These are phyloP conservation scores for Heterotis niloticus DNA, from an alignment of 2,113 vertebrate genomes.

Conservation along the genomic window DNA sequence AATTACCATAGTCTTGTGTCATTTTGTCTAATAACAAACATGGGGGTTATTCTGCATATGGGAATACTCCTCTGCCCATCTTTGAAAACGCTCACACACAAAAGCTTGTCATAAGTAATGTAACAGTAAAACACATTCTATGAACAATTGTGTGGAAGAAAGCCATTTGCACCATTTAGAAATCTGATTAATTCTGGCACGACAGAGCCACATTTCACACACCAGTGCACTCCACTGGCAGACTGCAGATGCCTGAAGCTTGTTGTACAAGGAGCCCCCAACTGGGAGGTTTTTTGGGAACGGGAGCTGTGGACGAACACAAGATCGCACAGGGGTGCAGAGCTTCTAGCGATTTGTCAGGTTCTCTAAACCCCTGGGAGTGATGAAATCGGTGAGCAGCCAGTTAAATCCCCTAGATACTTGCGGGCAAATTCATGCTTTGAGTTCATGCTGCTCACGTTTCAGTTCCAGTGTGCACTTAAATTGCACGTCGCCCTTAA, in stretches of 20 bases:
- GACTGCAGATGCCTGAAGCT: neutral
- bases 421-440: neutral
- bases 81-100: neutral
- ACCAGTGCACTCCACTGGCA: neutral
- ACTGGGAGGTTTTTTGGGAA: neutral
- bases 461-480: too few species aligned
- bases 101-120: neutral
- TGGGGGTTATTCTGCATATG: too few species aligned
- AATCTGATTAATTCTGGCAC: conserved; percentile 13
- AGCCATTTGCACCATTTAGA: neutral
- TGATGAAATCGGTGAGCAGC: neutral
- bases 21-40: too few species aligned
- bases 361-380: neutral
- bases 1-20: neutral
- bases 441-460: neutral
- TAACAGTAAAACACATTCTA: neutral
- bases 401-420: neutral
- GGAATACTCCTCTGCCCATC: too few species aligned
- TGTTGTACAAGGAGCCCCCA: neutral
- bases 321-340: neutral
- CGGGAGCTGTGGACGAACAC: neutral
- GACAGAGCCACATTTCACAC: neutral
- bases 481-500: too few species aligned
- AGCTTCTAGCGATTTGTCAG: neutral
- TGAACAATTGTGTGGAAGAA: neutral